Evolutionary conservation across 2,797 vertebrate species (phyloP), one percentile per base, ranked within the genome.

Genomic region (Lagocephalus sceleratus): DNA sequence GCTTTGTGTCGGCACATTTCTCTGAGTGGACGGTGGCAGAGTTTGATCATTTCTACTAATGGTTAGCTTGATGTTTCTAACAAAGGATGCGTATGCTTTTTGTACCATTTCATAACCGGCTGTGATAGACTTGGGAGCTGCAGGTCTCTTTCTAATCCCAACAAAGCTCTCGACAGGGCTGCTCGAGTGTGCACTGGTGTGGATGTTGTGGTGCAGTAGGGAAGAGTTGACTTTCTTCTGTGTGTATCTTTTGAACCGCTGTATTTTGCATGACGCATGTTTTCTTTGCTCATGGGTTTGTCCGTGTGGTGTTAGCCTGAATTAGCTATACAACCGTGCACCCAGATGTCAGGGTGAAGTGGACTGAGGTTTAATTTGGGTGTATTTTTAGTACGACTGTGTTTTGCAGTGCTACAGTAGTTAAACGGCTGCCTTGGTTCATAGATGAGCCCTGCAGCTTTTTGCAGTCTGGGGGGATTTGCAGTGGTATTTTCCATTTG

Each of bases 401-500:
- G 45, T 46, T 44, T 11, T 20, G 40, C 43, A 20, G 48, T 15
- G 60, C 41, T 51, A 32, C 47, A 51, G 63, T 47, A 21, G 53
- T 55, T 53, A 59, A 70, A 58, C 46, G 39, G 16, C 21, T 40
- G 42, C 40, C 32, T 54, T 14, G 2, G 44, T 46, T 44, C 56
- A 46, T 50, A 46, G 48, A 38, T 54, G 64, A 53, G 29, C 51
- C 40, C 47, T 35, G 39, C 47, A 54, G 67, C 60, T 64, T 49
- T 64, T 68, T 63, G 63, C 68, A 67, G 54, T 17, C 40, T n/a
- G 39, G 39, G 48, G 47, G 53, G 72, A 76, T 81, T 79, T 80
- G 52, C 65, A 16, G 61, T 54, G 81, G 71, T 82, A 78, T 85
- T 85, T 87, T 84, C 76, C 77, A 66, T 75, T 75, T 73, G 71